Evolutionary conservation across 2,113 vertebrate genomes (phyloP), one percentile per base, ranked within the genome.

Genomic region (Mirounga angustirostris): DNA sequence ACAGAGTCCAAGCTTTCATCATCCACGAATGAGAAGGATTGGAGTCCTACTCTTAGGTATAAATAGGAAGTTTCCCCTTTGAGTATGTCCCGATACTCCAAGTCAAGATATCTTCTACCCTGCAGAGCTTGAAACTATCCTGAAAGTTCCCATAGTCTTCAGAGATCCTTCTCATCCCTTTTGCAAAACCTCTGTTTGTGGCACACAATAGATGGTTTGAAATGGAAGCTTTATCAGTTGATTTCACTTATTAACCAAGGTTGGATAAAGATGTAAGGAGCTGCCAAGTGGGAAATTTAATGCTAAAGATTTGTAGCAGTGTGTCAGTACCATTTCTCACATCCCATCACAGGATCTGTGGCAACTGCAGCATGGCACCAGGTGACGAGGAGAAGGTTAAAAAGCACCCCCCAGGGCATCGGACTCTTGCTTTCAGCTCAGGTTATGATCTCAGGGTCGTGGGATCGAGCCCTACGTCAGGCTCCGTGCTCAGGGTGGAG

Each of bases 151-250:
- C 4, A 1, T 74, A 9, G 0, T 82, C 76, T 94, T 94, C 30
- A 76, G 91, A 93, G 79, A 69, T 50, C 67, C 30, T 95, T 92
- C 59, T 95, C 84, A 56, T 81, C 43, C 63, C 46, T 92, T 87
- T 87, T 56, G 80, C 46, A 92, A 92, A 96, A 56, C 33, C 56
- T 12, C 76, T 50, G 36, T 89, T 65, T 92, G 89, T 83, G 94
- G 94, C 96, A 91, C 76, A 7, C 36, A 84, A 12, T 93, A 98
- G 91, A 96, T 85, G 90, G 90, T 30, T 43, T 16, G 84, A 67
- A 76, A 46, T 19, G 30, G 90, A 87, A 90, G 80, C 52, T 94
- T 59, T 40, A 81, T 83, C 88, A 63, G 54, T 89, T 87, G 95
- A 65, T 82, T 59, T 95, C 81, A 33, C 78, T 85, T 78, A 84